phyloP scores from a whole-genome alignment of 2,113 vertebrate genomes.

The Mus spicilegus region DNA sequence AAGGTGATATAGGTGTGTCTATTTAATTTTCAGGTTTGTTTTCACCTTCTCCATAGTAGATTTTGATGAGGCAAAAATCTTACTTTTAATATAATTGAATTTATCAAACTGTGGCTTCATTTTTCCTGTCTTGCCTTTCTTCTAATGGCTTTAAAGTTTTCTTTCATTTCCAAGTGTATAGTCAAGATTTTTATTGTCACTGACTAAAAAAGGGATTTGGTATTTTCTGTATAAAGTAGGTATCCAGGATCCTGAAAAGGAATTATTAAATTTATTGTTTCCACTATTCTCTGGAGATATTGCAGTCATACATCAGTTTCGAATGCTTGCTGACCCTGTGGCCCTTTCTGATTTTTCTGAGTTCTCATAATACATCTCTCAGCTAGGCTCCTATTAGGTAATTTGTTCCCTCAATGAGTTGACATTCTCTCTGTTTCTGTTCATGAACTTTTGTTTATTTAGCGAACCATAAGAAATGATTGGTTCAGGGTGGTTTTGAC shows the following conservation, averaged over 20 bases:
- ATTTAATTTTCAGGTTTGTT: neutral
- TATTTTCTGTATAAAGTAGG: neutral
- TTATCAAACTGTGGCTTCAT: neutral
- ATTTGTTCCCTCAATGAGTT: neutral
- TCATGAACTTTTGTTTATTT: neutral
- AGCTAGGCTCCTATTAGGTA: neutral
- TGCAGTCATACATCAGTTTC: neutral
- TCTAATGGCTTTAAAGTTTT: neutral
- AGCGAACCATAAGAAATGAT: neutral
- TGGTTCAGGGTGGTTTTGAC: neutral
- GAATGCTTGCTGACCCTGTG: neutral
- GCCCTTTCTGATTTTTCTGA: neutral
- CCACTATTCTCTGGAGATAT: neutral
- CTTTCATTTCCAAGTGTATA: neutral
- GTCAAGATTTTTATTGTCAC: conserved; percentile 13
- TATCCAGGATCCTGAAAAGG: neutral
- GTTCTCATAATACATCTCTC: neutral
- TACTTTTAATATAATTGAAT: conserved; percentile 35
- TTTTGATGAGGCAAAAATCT: neutral
- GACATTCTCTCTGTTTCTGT: neutral
- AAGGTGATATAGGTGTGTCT: neutral
- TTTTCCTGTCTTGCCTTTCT: neutral
- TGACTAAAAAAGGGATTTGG: neutral
- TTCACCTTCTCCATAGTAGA: neutral
- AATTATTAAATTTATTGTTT: neutral